phyloP scores from a whole-genome alignment of 2,888 invertebrate species.

The Leucophenga montana region DNA sequence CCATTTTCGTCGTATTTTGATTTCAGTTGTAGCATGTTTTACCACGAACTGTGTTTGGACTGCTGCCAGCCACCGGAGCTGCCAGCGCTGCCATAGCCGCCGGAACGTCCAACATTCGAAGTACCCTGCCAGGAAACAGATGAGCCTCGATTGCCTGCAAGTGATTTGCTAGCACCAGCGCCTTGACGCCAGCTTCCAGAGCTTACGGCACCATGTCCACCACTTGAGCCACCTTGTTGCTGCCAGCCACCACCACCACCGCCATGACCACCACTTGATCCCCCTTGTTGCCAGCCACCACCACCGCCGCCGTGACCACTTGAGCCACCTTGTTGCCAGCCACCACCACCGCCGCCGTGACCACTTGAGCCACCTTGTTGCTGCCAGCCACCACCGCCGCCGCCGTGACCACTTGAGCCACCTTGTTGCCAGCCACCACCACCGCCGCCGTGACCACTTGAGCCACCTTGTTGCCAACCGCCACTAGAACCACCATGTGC shows the following conservation, averaged over 20 bases:
- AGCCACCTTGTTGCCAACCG: slow-evolving; percentile 29
- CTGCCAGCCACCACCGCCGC: too few species aligned
- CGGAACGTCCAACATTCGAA: neutral
- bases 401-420: too few species aligned
- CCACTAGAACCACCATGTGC: slow-evolving; percentile 42
- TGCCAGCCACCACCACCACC: slow-evolving; percentile 39
- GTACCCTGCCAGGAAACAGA: slow-evolving; percentile 38
- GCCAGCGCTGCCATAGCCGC: neutral
- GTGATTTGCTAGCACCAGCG: slow-evolving; percentile 42
- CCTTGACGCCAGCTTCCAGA: slow-evolving; percentile 37
- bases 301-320: slow-evolving; percentile 42
- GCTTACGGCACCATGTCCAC: slow-evolving; percentile 35
- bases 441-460: too few species aligned
- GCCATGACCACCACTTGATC: slow-evolving; percentile 36
- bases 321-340: slow-evolving; percentile 42
- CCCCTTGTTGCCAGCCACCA: slow-evolving; percentile 36
- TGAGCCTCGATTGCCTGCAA: slow-evolving; percentile 43
- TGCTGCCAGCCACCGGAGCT: slow-evolving; percentile 27
- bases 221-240: slow-evolving; percentile 43
- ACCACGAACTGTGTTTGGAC: slow-evolving; percentile 39
- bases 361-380: too few species aligned
- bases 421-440: slow-evolving; percentile 40
- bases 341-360: slow-evolving; percentile 45
- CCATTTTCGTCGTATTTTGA: neutral
- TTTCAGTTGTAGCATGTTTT: slow-evolving; percentile 26